A percentile compares a stretch with the other conserved stretches of the same genome.
phyloP scores from a whole-genome alignment of 2,113 vertebrate genomes.

The Sylvilagus bachmani region DNA sequence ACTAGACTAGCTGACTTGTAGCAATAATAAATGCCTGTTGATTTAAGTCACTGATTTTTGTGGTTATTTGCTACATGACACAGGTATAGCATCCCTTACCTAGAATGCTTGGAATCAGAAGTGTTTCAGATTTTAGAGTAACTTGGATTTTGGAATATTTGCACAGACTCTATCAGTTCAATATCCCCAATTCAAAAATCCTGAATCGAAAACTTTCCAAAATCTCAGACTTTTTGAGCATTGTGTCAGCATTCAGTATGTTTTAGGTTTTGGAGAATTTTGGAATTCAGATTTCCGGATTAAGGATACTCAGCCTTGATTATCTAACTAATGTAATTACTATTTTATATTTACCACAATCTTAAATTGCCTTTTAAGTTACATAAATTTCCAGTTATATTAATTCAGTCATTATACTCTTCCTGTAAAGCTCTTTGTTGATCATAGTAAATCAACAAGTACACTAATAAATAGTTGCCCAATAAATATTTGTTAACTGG shows the following conservation, averaged over 20 bases:
- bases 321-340: not conserved
- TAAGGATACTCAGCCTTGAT: too few species aligned
- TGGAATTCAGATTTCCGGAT: too few species aligned
- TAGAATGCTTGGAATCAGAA: too few species aligned
- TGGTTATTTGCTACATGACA: not conserved
- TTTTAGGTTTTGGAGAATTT: too few species aligned
- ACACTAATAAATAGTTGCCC: not conserved
- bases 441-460: not conserved
- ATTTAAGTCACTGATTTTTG: not conserved
- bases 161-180: too few species aligned
- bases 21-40: not conserved
- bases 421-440: not conserved
- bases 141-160: too few species aligned
- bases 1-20: not conserved
- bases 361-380: not conserved
- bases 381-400: not conserved
- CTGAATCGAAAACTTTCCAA: too few species aligned
- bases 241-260: too few species aligned
- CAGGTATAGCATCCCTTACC: too few species aligned
- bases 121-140: too few species aligned
- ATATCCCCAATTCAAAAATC: too few species aligned
- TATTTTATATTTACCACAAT: not conserved
- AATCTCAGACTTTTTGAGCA: too few species aligned
- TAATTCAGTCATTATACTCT: not conserved
- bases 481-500: not conserved